Conservation (phyloP, 2,888 invertebrate genomes). For the Druceiella hillmani region DNA sequence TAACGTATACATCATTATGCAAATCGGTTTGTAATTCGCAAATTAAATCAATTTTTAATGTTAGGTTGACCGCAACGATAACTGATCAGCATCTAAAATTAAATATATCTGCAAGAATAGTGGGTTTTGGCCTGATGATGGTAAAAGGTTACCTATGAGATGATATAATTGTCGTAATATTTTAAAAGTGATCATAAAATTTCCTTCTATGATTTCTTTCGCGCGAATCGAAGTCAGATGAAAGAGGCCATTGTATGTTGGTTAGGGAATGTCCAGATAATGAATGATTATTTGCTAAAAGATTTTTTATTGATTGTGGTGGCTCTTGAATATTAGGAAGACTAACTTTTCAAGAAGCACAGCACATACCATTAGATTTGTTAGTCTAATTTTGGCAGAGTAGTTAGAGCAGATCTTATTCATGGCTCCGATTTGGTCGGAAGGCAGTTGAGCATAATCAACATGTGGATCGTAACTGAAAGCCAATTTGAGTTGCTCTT, state of each 20-base stretch:
- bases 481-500: conserved; percentile 19
- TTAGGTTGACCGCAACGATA: too few relatives aligned
- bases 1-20: too few relatives aligned
- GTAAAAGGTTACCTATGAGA: not conserved
- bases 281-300: conserved; percentile 1
- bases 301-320: too few relatives aligned
- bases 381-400: conserved; percentile 16
- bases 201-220: too few relatives aligned
- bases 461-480: conserved; percentile 22
- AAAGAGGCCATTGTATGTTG: not conserved
- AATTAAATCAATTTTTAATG: too few relatives aligned
- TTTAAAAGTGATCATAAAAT: too few relatives aligned
- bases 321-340: too few relatives aligned
- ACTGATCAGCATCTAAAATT: too few relatives aligned
- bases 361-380: not conserved
- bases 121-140: conserved; percentile 1
- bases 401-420: conserved; percentile 24
- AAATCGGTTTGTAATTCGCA: too few relatives aligned
- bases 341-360: not conserved
- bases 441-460: conserved; percentile 21
- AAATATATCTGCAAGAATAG: too few relatives aligned
- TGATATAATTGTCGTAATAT: too few relatives aligned
- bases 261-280: conserved; percentile 3
- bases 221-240: too few relatives aligned
- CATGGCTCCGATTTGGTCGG: conserved; percentile 23